Evolutionary conservation across 2,888 invertebrate genomes (phyloP).

Genomic region (Rhodophaea formosa): DNA sequence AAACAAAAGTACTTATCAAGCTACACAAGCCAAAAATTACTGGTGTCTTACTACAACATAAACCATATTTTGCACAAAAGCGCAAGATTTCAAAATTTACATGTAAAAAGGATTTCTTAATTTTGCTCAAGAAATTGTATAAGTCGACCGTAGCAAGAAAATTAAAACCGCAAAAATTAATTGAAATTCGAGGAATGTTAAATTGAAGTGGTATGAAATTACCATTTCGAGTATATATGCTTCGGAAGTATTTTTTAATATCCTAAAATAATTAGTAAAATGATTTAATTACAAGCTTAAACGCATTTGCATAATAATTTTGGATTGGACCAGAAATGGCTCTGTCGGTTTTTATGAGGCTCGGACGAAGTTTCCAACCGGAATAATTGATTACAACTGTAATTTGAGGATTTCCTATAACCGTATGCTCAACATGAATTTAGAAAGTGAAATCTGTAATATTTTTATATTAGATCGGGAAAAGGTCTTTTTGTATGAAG

Average conservation of each 20-base stretch:
- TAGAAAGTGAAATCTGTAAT: too few species aligned
- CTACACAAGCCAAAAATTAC: too few species aligned
- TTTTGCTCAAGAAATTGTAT: not conserved
- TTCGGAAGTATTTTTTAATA: not conserved
- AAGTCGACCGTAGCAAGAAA: not conserved
- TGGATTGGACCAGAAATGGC: not conserved
- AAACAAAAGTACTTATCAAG: too few species aligned
- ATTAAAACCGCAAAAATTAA: not conserved
- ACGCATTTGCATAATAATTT: not conserved
- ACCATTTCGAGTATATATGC: not conserved
- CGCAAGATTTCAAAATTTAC: not conserved
- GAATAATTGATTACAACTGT: not conserved
- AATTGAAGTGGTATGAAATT: not conserved
- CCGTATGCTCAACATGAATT: not conserved
- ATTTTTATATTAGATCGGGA: not conserved
- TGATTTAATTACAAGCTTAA: not conserved
- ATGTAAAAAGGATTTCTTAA: not conserved
- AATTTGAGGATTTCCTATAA: not conserved
- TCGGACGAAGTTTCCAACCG: not conserved
- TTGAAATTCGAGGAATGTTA: not conserved
- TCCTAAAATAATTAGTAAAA: not conserved
- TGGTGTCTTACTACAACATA: too few species aligned
- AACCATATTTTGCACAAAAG: too few species aligned
- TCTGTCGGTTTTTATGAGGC: not conserved
- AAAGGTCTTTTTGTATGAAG: too few species aligned